Base-by-base conservation (phyloP, 1,140 invertebrate species). In the Drosophila mayri region DNA sequence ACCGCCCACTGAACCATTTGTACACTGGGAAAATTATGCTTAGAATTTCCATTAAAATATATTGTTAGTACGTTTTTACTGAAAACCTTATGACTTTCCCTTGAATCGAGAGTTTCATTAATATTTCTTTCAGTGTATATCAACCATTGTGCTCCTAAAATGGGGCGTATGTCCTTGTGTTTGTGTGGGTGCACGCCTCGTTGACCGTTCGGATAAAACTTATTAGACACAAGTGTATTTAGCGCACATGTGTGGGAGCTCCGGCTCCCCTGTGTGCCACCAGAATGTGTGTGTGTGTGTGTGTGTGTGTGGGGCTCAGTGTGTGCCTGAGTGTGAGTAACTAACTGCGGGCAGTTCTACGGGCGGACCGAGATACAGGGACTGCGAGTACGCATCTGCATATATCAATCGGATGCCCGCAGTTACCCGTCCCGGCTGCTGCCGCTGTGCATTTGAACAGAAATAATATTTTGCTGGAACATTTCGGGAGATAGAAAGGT, bases 151-250 rank as follows among this genome's bases (percentile, higher is more conserved):
- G 40, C 49, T 6, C 10, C 20, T 22, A n/a, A 47, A 58, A 52
- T 28, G 20, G 58, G 49, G 50, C 52, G 49, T 44, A 5, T 54
- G 67, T 64, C 46, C 25, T 20, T 78, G 55, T 76, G 38, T 44
- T 20, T 68, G 73, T 64, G 63, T 72, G 76, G 80, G 63, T 55
- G 62, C 66, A 64, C 61, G 84, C 84, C 79, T 84, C 73, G 77
- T 61, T 85, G 77, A 54, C 70, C 86, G 80, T 90, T 90, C 78
- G 76, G 80, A 76, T 80, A 87, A 88, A 87, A 87, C 81, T 90
- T 90, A 90, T 90, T 90, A 85, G 85, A 85, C 85, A 73, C 85
- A 73, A 85, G 85, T 79, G 85, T 85, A 90, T 90, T 90, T 81
- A 90, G 85, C 70, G 55, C 85, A 86, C 73, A 84, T 77, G 81